Percentiles rank a stretch among this genome's conserved stretches.
These are phyloP conservation scores for Neoscelio sp. DNA, from an alignment of 2,888 invertebrate species.

Conservation along the genomic window DNA sequence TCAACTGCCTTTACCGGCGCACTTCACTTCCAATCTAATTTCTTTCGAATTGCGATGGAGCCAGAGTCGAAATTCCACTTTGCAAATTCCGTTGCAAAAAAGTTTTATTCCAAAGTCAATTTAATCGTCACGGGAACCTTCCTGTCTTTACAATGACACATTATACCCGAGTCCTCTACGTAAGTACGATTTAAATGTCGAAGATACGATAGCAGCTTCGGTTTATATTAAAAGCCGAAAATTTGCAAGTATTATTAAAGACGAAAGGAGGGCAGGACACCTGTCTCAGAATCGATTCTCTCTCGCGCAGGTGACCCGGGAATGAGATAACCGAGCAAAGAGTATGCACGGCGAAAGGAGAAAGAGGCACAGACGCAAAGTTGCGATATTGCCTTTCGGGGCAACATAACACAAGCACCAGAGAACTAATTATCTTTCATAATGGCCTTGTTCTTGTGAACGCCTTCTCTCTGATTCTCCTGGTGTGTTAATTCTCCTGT, in stretches of 20 bases:
- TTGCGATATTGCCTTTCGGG: conserved; percentile 65
- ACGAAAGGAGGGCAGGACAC: conserved; percentile 40
- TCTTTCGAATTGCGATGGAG: too few relatives aligned
- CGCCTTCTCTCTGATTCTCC: conserved; percentile 57
- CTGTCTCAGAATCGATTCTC: conserved; percentile 54
- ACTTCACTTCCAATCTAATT: too few relatives aligned
- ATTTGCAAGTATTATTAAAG: conserved; percentile 45
- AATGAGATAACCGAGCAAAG: conserved; percentile 58
- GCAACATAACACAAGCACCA: conserved; percentile 59
- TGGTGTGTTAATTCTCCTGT: conserved; percentile 46
- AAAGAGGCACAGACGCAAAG: conserved; percentile 43
- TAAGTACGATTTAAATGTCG: too few relatives aligned
- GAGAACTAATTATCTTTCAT: conserved; percentile 66
- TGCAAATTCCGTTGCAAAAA: too few relatives aligned
- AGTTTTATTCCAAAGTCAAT: too few relatives aligned
- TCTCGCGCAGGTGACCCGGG: conserved; percentile 62
- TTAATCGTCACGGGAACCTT: too few relatives aligned
- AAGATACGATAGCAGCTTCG: too few relatives aligned
- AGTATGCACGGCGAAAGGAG: conserved; percentile 43
- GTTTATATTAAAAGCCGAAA: conserved; percentile 29
- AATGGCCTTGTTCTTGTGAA: conserved; percentile 64
- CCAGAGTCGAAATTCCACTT: too few relatives aligned
- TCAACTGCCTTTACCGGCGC: too few relatives aligned
- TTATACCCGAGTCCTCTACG: too few relatives aligned
- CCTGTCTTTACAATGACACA: too few relatives aligned